phyloP scores from a whole-genome alignment of 2,888 invertebrate genomes.

The Pimpla rufipes region DNA sequence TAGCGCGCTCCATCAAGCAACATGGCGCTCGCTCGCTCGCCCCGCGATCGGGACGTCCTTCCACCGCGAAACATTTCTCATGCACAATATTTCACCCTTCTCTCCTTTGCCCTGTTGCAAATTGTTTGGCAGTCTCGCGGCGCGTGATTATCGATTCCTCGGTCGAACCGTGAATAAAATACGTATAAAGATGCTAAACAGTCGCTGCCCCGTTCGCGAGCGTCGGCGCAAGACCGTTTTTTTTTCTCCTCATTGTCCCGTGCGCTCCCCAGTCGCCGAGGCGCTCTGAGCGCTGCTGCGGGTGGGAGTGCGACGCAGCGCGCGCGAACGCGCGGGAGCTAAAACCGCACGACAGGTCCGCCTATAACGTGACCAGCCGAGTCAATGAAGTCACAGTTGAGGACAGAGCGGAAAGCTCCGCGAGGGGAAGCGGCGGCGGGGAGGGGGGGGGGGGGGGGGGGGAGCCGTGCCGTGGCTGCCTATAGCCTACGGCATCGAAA shows the following conservation, averaged over 20 bases:
- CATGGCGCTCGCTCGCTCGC: slow-evolving; percentile 27
- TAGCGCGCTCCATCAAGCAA: slow-evolving; percentile 60
- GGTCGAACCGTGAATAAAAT: slow-evolving; percentile 62
- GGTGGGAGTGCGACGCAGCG: slow-evolving; percentile 14
- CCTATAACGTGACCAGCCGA: slow-evolving; percentile 79
- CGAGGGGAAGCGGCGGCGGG: neutral
- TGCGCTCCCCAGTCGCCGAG: slow-evolving; percentile 14
- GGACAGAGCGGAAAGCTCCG: slow-evolving; percentile 9
- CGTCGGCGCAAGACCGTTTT: slow-evolving; percentile 31
- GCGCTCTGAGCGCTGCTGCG: neutral
- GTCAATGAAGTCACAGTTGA: slow-evolving; percentile 76
- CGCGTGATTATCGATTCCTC: slow-evolving; percentile 59
- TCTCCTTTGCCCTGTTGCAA: slow-evolving; percentile 36
- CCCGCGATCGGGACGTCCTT: slow-evolving; percentile 43
- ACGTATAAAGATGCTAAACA: slow-evolving; percentile 50
- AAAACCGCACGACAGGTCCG: slow-evolving; percentile 58
- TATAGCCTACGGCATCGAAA: slow-evolving; percentile 75
- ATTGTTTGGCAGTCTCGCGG: slow-evolving; percentile 50
- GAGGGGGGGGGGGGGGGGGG: neutral
- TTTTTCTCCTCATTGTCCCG: slow-evolving; percentile 34
- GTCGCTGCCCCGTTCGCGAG: slow-evolving; percentile 8
- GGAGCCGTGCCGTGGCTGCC: slow-evolving; percentile 63
- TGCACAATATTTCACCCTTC: slow-evolving; percentile 21
- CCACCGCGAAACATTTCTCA: slow-evolving; percentile 46
- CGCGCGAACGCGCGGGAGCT: neutral